Evolutionary conservation across 2,797 vertebrate genomes (phyloP), one percentile per base, ranked within the genome.

Genomic region (Pipistrellus kuhlii): DNA sequence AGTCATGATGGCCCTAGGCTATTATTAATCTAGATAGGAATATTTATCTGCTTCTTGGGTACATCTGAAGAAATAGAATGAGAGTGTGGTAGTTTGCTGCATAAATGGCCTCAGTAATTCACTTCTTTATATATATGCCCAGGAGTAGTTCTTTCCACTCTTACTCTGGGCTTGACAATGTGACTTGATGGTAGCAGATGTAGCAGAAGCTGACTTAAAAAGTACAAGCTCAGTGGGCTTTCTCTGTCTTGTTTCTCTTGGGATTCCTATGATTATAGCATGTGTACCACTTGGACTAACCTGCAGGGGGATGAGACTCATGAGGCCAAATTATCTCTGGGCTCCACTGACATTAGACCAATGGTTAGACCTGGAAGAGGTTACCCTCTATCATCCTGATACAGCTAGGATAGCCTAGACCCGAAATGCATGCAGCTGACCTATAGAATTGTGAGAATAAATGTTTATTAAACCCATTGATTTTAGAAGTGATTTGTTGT

Each of bases 101-200:
- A 75, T 30, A 94, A 88, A 85, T 95, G 11, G 4, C n/a, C 46
- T 96, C 8, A 23, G 11, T 35, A 66, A 72, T 83, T 91, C n/a
- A 72, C 7, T 53, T 86, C 3, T 73, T 1, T 62, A 8, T 32
- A 32, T 20, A 25, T 76, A 44, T 18, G 17, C 12, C 30, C 6
- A 13, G 11, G 11, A 59, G 13, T 72, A 35, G 21, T 57, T 13
- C 59, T 30, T 87, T 7, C 46, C 13, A 46, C 13, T 83, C 11
- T 71, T 64, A 27, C 20, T 55, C 57, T 80, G 78, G 7, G 7
- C 17, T 66, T 69, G 44, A 66, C 4, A 12, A 2, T 30, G 25
- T 57, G 27, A 44, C 46, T 92, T 85, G 53, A 75, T 46, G 10
- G 57, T 77, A 82, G 59, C 27, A 64, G 7, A 44, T 15, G 20